Evolutionary conservation across 2,113 vertebrate species (phyloP).

Genomic region (Gulo gulo): DNA sequence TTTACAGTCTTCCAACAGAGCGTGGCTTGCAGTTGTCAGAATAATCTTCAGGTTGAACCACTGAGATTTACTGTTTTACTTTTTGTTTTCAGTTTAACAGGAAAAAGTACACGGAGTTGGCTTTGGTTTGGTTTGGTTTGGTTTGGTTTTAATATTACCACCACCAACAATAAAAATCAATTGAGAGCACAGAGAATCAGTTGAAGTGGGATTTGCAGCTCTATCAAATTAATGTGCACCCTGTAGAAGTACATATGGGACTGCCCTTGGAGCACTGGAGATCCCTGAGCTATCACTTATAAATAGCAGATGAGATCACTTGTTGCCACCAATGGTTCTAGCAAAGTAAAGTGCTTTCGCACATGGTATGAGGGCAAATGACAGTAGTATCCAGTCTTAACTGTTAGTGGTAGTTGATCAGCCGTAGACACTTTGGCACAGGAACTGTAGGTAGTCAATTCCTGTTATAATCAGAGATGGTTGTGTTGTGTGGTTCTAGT

Average conservation of each 20-base stretch:
- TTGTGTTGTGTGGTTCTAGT: background rate
- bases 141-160: background rate
- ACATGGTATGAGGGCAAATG: background rate
- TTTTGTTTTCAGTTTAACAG: conserved; percentile 15
- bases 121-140: background rate
- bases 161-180: background rate
- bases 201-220: conserved; percentile 1
- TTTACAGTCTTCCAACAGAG: background rate
- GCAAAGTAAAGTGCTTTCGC: conserved; percentile 4
- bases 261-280: background rate
- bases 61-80: background rate
- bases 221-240: background rate
- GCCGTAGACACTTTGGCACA: background rate
- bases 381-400: background rate
- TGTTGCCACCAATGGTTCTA: conserved; percentile 2
- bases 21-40: background rate
- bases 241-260: background rate
- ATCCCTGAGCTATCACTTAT: conserved; percentile 51
- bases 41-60: background rate
- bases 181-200: background rate
- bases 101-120: background rate
- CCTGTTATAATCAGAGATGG: background rate
- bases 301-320: conserved; percentile 60
- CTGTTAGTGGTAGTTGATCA: background rate
- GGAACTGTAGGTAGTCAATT: background rate